Base-by-base conservation (phyloP, 2,113 vertebrate species). In the Perognathus longimembris region DNA sequence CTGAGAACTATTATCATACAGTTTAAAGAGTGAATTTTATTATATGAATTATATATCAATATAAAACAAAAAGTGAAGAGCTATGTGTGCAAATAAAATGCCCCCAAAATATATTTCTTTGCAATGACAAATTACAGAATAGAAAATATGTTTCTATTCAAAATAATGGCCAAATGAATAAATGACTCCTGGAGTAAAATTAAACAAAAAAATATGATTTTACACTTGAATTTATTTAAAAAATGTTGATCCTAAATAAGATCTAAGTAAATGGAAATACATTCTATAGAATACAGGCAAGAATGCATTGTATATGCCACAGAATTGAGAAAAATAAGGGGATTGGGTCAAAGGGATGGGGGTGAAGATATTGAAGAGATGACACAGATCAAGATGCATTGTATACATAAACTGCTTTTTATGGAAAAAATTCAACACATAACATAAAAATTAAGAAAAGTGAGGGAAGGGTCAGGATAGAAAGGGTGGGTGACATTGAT, bases 111-210 rank as follows among this genome's bases (percentile, higher is more conserved):
- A 0, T 40, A 75, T 81, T 81, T 87, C 61, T 69, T 40, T 76
- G 20, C 22, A 92, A 40, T 54, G 9, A 32, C 3, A 80, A 89
- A 64, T 54, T 24, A 69, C 30, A 91, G 80, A 80, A 69, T 85
- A 34, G 34, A 91, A 85, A 80, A 69, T 85, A 34, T 54, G 40
- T 67, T 91, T 83, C 54, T 71, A 71, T 81, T 77, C 36, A 83
- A 73, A 88, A 40, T 45, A 70, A 7, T 22, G 54, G 9, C 45
- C 70, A 70, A 71, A 89, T 59, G 30, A 42, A n/a, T 69, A 45
- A 59, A 85, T 61, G 40, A 40, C 38, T 61, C 86, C 57, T 73
- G 28, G 42, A 76, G 34, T 71, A 67, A 74, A 26, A 69, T 38
- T 79, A 90, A 64, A 26, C 63, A 84, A 92, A 83, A 11, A 90